These are phyloP conservation scores for Cyanistes caeruleus DNA, from an alignment of 2,113 vertebrate species.

Conservation along the genomic window DNA sequence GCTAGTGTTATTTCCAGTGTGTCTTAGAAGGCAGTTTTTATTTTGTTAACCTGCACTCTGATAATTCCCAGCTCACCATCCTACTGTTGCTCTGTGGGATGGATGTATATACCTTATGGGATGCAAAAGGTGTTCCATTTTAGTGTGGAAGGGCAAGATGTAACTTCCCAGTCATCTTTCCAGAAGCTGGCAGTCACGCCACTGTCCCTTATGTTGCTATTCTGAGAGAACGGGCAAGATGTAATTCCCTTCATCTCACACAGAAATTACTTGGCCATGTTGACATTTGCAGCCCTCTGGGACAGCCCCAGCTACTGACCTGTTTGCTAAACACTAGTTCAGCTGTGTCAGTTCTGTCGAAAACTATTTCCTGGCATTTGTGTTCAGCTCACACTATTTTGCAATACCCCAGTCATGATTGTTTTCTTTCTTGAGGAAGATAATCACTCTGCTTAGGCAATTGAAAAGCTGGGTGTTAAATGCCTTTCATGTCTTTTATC, in stretches of 20 bases:
- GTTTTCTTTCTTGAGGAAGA: constrained; percentile 28
- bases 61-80: neutral
- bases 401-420: neutral
- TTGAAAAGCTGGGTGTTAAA: neutral
- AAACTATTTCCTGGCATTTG: constrained; percentile 31
- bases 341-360: constrained; percentile 12
- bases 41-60: neutral
- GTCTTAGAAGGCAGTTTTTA: neutral
- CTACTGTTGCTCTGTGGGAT: neutral
- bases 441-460: neutral
- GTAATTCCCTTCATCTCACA: constrained; percentile 9
- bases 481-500: neutral
- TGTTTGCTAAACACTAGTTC: constrained; percentile 55
- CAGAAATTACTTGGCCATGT: neutral
- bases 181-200: neutral
- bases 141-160: neutral
- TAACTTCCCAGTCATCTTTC: neutral
- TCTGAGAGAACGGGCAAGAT: neutral
- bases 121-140: neutral
- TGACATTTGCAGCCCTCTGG: constrained; percentile 44
- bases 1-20: neutral
- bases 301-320: constrained; percentile 37
- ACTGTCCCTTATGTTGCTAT: neutral
- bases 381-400: neutral
- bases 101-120: neutral